Conservation (phyloP, 2,113 vertebrate genomes). For the Ceuthmochares aereus region DNA sequence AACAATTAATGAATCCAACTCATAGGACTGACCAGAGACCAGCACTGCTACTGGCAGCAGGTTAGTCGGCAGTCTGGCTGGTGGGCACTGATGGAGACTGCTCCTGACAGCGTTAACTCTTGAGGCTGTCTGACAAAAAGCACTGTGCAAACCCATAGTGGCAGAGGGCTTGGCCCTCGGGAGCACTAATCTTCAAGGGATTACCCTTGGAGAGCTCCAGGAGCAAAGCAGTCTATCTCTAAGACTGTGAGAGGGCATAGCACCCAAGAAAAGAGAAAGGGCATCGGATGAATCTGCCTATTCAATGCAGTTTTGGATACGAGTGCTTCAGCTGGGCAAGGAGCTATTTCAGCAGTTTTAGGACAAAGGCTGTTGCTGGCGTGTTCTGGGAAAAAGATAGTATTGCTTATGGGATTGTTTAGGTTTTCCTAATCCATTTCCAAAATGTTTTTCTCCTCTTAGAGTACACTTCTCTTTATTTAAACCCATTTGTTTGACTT, state of each 20-base stretch:
- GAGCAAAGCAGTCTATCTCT: not conserved
- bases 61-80: not conserved
- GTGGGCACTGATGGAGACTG: not conserved
- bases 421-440: conserved; percentile 18
- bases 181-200: not conserved
- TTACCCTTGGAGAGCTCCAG: not conserved
- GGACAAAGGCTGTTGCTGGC: not conserved
- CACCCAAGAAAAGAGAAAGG: not conserved
- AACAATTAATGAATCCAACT: not conserved
- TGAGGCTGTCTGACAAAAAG: not conserved
- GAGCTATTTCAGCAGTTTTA: not conserved
- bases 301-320: not conserved
- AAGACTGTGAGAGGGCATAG: not conserved
- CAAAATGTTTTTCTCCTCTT: conserved; percentile 30
- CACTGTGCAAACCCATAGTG: not conserved
- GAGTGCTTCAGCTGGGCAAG: not conserved
- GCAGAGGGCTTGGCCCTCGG: not conserved
- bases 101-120: not conserved
- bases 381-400: not conserved
- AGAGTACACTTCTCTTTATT: not conserved
- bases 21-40: not conserved
- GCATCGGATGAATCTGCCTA: not conserved
- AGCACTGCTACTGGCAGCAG: not conserved
- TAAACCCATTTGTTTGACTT: conserved; percentile 30
- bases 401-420: conserved; percentile 8